These are phyloP conservation scores for Leptocoma aspasia DNA, from an alignment of 2,113 vertebrate species.

Conservation along the genomic window DNA sequence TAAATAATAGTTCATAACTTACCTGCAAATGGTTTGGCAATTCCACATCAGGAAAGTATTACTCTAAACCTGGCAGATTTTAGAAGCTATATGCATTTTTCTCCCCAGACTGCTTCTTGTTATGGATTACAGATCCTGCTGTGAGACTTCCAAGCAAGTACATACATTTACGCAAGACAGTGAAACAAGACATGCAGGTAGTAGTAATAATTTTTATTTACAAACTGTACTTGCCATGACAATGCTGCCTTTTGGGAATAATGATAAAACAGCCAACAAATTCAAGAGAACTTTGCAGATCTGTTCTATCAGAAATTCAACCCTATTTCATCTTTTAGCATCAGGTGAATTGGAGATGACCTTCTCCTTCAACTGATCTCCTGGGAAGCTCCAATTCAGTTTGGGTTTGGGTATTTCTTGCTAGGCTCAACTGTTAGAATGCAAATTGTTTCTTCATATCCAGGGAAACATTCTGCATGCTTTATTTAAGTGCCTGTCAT, in stretches of 20 bases:
- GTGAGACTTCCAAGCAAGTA: not conserved
- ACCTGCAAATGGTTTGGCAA: not conserved
- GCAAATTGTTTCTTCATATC: not conserved
- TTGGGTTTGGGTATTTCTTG: not conserved
- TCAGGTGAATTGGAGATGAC: not conserved
- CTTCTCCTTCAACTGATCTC: not conserved
- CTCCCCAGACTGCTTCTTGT: not conserved
- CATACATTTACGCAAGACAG: not conserved
- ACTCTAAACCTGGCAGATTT: not conserved
- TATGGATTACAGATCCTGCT: not conserved
- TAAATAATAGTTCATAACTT: not conserved
- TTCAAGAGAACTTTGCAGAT: not conserved
- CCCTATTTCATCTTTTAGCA: not conserved
- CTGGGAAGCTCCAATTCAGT: not conserved
- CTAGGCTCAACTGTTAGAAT: not conserved
- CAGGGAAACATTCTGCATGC: not conserved
- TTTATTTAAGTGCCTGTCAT: not conserved
- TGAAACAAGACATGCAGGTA: constrained; percentile 1
- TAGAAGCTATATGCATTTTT: not conserved
- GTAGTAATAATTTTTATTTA: constrained; percentile 32
- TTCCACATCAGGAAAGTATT: not conserved
- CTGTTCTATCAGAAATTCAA: not conserved
- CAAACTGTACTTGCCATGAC: not conserved
- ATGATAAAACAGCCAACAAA: not conserved
- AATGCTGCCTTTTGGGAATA: not conserved